phyloP scores from a whole-genome alignment of 2,113 vertebrate genomes.

The Dromiciops gliroides region DNA sequence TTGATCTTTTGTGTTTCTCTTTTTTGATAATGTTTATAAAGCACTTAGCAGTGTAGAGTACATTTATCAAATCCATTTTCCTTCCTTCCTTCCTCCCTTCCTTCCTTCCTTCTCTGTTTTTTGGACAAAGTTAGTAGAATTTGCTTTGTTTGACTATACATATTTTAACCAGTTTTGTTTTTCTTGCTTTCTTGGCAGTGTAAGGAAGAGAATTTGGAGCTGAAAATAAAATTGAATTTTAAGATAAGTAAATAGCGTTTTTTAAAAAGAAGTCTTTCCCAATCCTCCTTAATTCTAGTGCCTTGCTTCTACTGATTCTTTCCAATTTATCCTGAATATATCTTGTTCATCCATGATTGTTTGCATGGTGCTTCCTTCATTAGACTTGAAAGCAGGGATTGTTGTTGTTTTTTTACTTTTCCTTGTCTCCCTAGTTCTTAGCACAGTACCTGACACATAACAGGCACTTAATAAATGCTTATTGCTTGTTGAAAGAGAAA shows the following conservation, averaged over 20 bases:
- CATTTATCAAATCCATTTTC: background rate
- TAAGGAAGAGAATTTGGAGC: background rate
- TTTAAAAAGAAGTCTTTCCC: background rate
- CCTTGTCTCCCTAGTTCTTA: background rate
- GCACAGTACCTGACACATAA: background rate
- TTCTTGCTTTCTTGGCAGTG: background rate
- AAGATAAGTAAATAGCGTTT: background rate
- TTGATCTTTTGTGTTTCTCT: background rate
- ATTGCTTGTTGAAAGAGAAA: background rate
- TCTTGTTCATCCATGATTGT: background rate
- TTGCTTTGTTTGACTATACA: background rate
- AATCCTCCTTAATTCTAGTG: background rate
- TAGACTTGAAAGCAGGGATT: background rate
- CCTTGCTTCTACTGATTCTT: background rate
- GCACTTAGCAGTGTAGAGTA: background rate
- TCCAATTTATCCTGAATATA: background rate
- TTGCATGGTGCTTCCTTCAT: background rate
- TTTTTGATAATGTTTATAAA: background rate
- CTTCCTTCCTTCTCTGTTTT: too few species aligned
- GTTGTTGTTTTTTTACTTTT: background rate
- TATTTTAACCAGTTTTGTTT: background rate
- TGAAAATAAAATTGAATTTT: background rate
- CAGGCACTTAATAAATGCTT: background rate
- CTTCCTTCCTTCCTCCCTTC: rapidly evolving
- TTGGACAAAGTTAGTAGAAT: background rate